These are phyloP conservation scores for Perodicticus potto DNA, from an alignment of 2,797 vertebrate species.

Conservation along the genomic window DNA sequence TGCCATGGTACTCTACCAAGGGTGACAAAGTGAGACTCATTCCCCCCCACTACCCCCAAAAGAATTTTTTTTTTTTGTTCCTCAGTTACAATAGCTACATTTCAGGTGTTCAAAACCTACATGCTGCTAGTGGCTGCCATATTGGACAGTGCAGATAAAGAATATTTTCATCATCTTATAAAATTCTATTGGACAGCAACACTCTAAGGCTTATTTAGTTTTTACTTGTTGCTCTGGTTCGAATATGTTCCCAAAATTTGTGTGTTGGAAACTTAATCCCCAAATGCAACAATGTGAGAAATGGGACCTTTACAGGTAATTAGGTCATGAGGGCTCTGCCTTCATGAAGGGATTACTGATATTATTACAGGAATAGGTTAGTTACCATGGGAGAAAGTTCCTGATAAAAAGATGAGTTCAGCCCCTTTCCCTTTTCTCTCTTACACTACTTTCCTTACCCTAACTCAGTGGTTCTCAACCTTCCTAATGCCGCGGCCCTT, in stretches of 20 bases:
- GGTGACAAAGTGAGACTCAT: too few species aligned
- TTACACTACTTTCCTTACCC: not conserved
- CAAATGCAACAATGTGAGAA: not conserved
- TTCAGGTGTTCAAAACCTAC: not conserved
- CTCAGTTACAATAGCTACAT: not conserved
- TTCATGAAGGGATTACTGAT: not conserved
- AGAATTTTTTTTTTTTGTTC: not conserved
- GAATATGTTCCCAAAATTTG: not conserved
- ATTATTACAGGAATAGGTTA: not conserved
- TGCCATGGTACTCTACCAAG: too few species aligned
- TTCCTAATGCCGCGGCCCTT: too few species aligned
- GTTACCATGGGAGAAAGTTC: not conserved
- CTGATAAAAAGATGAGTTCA: not conserved
- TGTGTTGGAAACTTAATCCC: not conserved
- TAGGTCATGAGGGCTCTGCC: not conserved
- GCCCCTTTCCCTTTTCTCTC: not conserved
- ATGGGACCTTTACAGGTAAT: not conserved
- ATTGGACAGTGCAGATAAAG: not conserved
- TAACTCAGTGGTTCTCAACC: too few species aligned
- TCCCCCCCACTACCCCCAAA: too few species aligned
- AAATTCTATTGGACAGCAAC: not conserved
- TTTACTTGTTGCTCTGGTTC: not conserved
- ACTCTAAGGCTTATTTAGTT: constrained; percentile 19
- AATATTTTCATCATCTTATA: not conserved
- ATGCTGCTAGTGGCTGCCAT: not conserved